Percentiles rank a stretch among this genome's conserved stretches.
Evolutionary conservation across 2,888 invertebrate genomes (phyloP).

Genomic region (Thyatira batis): DNA sequence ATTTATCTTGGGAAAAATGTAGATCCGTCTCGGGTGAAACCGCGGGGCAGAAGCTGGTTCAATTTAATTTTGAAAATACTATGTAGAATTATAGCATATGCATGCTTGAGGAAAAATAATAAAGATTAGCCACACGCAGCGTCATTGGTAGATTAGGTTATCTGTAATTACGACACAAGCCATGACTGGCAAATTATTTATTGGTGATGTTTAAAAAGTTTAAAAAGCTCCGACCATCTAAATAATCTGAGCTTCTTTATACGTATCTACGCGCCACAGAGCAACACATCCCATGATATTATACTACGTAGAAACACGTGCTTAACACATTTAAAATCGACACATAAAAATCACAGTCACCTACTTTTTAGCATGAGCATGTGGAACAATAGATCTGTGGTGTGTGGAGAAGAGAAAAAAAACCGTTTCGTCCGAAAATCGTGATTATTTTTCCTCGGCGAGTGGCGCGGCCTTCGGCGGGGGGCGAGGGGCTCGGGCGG

Average conservation of each 20-base stretch:
- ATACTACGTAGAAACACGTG: constrained; percentile 30
- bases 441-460: constrained; percentile 75
- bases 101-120: too few relatives aligned
- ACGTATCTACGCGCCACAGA: background rate
- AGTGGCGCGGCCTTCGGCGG: constrained; percentile 66
- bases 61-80: too few relatives aligned
- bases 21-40: too few relatives aligned
- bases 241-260: background rate
- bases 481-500: constrained; percentile 38
- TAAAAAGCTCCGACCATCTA: background rate
- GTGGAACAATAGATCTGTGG: constrained; percentile 39
- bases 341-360: constrained; percentile 28
- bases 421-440: constrained; percentile 64
- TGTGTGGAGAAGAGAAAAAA: constrained; percentile 37
- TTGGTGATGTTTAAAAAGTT: background rate
- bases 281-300: background rate
- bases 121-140: background rate
- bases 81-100: too few relatives aligned
- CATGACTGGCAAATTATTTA: background rate
- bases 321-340: constrained; percentile 24
- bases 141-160: background rate
- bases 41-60: too few relatives aligned
- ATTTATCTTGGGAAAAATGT: too few relatives aligned
- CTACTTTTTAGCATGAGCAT: constrained; percentile 20
- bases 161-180: background rate